Percentiles rank a stretch among this genome's conserved stretches.
phyloP scores from a whole-genome alignment of 2,113 vertebrate genomes.

The Tachysurus fulvidraco region DNA sequence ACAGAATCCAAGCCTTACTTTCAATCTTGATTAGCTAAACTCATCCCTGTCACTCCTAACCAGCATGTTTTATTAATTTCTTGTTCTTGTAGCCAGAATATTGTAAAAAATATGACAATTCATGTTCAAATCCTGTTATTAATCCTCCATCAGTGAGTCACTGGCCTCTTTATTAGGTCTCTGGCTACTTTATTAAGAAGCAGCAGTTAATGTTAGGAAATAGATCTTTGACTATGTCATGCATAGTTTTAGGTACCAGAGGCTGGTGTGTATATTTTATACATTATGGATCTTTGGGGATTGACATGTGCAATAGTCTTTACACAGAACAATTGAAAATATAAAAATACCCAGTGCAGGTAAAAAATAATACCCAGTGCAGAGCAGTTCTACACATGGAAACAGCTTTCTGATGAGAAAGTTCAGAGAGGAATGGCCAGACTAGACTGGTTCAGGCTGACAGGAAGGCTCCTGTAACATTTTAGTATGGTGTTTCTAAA shows the following conservation, averaged over 20 bases:
- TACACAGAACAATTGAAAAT: not conserved
- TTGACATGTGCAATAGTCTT: not conserved
- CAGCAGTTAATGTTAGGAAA: not conserved
- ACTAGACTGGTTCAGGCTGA: not conserved
- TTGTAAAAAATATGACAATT: constrained; percentile 42
- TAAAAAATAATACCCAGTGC: not conserved
- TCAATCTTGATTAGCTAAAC: constrained; percentile 28
- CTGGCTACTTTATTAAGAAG: not conserved
- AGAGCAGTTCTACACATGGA: not conserved
- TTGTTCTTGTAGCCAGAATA: no score
- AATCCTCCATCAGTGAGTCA: not conserved
- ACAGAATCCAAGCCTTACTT: constrained; percentile 32
- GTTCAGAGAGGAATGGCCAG: not conserved
- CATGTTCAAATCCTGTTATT: constrained; percentile 56
- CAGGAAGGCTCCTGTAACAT: not conserved
- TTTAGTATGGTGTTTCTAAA: no score
- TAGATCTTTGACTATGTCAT: not conserved
- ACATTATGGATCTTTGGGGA: not conserved
- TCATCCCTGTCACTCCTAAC: constrained; percentile 35
- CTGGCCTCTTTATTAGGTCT: no score
- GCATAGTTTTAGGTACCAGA: not conserved
- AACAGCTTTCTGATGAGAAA: not conserved
- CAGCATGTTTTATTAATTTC: not conserved
- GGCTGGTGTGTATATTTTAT: not conserved
- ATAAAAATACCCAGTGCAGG: not conserved